Evolutionary conservation across 1,140 invertebrate species (phyloP).

Genomic region (Cherax destructor): DNA sequence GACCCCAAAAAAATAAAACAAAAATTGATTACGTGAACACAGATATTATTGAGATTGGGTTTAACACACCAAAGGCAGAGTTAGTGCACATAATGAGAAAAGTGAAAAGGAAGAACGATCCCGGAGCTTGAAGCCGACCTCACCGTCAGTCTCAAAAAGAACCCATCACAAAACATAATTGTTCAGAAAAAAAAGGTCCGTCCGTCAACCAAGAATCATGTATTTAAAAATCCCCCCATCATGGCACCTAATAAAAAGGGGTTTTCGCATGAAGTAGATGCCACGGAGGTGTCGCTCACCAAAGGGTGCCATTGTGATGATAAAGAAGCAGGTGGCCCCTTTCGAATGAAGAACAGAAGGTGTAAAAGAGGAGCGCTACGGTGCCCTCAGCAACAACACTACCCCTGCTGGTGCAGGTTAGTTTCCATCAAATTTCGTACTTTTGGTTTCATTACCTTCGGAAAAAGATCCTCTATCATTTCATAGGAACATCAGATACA

Average conservation of each 20-base stretch:
- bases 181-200: too few relatives aligned
- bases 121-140: too few relatives aligned
- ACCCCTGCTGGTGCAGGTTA: conserved; percentile 62
- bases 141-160: too few relatives aligned
- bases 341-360: conserved; percentile 52
- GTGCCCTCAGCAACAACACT: conserved; percentile 42
- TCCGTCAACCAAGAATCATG: too few relatives aligned
- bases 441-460: too few relatives aligned
- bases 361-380: conserved; percentile 44
- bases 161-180: too few relatives aligned
- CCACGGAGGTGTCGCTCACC: conserved; percentile 52
- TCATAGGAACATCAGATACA: too few relatives aligned
- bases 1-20: background rate
- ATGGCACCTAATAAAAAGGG: background rate
- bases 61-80: too few relatives aligned
- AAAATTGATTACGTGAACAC: background rate
- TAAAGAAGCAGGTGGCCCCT: conserved; percentile 23
- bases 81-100: too few relatives aligned
- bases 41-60: background rate
- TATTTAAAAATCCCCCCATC: too few relatives aligned
- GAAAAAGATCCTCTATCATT: too few relatives aligned
- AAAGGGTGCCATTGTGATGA: conserved; percentile 25
- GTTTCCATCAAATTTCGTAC: background rate
- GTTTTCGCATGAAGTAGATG: conserved; percentile 53
- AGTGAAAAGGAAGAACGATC: too few relatives aligned